Conservation (phyloP, 2,888 invertebrate genomes). For the Strigamia crassipes region DNA sequence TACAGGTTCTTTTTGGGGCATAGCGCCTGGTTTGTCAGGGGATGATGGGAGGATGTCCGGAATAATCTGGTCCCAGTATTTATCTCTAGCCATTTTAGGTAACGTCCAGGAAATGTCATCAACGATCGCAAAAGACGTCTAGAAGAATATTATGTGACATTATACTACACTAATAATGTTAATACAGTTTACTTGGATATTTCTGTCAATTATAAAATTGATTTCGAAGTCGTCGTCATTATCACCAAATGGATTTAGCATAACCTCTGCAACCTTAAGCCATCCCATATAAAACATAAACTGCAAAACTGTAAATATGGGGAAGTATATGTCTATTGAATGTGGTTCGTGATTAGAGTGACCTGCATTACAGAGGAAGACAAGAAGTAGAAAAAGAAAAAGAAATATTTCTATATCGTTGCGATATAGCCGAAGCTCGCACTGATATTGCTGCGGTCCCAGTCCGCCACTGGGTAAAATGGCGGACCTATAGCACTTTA, state of each 20-base stretch:
- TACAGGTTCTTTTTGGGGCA: not conserved
- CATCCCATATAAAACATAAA: constrained; percentile 52
- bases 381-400: too few relatives aligned
- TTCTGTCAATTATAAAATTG: constrained; percentile 53
- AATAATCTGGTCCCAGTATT: constrained; percentile 85
- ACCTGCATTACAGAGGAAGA: too few relatives aligned
- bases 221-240: constrained; percentile 60
- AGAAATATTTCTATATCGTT: too few relatives aligned
- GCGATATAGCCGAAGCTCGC: too few relatives aligned
- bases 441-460: too few relatives aligned
- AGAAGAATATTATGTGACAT: too few relatives aligned
- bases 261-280: constrained; percentile 56
- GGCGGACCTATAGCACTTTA: too few relatives aligned
- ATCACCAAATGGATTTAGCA: constrained; percentile 60
- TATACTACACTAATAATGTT: too few relatives aligned
- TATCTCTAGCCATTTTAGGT: constrained; percentile 83
- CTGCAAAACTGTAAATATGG: constrained; percentile 51
- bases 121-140: too few relatives aligned
- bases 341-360: constrained; percentile 50
- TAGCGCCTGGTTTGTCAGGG: too few relatives aligned
- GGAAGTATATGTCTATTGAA: not conserved
- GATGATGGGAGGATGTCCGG: constrained; percentile 79
- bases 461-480: too few relatives aligned
- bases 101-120: constrained; percentile 60
- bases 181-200: constrained; percentile 60